These are phyloP conservation scores for Protosalanx chinensis DNA, from an alignment of 2,797 vertebrate genomes.

Conservation along the genomic window DNA sequence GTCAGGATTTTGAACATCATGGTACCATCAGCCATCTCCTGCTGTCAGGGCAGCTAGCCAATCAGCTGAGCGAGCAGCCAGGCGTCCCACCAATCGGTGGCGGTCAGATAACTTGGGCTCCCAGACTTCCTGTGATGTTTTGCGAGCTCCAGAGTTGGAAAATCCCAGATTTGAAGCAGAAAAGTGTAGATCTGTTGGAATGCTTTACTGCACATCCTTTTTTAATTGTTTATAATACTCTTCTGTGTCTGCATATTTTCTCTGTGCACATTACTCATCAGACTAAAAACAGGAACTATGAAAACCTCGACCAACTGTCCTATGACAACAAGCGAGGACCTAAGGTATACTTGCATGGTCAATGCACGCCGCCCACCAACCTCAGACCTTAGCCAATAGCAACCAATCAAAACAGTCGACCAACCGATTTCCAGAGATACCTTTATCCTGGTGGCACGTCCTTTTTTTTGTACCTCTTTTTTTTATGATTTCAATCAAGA, in stretches of 20 bases:
- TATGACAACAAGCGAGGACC: conserved; percentile 99
- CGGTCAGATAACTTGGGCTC: not conserved
- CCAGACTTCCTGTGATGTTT: conserved; percentile 70
- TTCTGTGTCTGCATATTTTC: conserved; percentile 99
- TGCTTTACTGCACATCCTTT: conserved; percentile 99
- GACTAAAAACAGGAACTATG: conserved; percentile 99
- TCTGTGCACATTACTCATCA: conserved; percentile 99
- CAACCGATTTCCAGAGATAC: conserved; percentile 73
- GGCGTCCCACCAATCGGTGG: not conserved
- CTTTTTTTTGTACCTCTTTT: conserved; percentile 72
- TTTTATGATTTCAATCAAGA: conserved; percentile 68
- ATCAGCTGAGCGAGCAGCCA: not conserved
- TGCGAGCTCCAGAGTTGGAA: conserved; percentile 91
- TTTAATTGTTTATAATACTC: conserved; percentile 99
- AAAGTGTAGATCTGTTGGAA: conserved; percentile 97
- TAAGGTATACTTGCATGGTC: conserved; percentile 99
- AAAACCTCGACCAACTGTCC: conserved; percentile 99
- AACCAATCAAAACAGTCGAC: conserved; percentile 71
- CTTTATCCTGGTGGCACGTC: conserved; percentile 81
- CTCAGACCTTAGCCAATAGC: conserved; percentile 90
- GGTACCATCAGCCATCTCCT: not conserved
- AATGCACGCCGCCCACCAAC: conserved; percentile 99
- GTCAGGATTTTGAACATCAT: not conserved
- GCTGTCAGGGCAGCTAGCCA: not conserved
- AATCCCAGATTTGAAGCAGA: conserved; percentile 88